Evolutionary conservation across 2,888 invertebrate species (phyloP), one percentile per base, ranked within the genome.

Genomic region (Aelia acuminata): DNA sequence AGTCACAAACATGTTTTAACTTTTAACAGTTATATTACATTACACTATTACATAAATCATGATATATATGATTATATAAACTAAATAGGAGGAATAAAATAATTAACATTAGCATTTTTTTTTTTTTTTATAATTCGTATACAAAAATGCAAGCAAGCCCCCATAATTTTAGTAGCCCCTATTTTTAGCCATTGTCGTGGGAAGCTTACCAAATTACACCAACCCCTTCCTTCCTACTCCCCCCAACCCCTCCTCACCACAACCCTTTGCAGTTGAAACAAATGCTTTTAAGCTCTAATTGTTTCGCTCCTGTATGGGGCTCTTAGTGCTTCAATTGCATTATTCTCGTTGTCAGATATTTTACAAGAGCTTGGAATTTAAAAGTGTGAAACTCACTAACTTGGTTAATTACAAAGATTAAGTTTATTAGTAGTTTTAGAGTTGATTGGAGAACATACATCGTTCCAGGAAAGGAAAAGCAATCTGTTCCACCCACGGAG

Each of bases 281-380:
- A 57, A 57, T 57, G 57, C 57, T 57, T 57, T 57, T 26, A 57
- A 57, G 26, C 57, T 4, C 57, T 57, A 57, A 57, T 57, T 57
- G 57, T 57, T 57, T 26, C 26, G 13, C 13, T 26, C 15, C 57
- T 26, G 26, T 53, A 53, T n/a, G 26, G 26, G 26, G 26, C 57
- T 26, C 57, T 57, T 26, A 57, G 13, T 13, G 26, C 13, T 26
- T 57, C 26, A 26, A 57, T 57, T 11, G 26, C 13, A 26, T 57
- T 26, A 57, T 57, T 57, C 57, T 26, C 26, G 3, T 15, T 57
- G 13, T 57, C 10, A 13, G 26, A 57, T 57, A 57, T 57, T 57
- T 26, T 15, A 13, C 57, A 1, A 15, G 57, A 57, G 3, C 57
- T 26, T 15, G 13, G 26, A 15, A 3, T 15, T 57, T 13, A 57